These are phyloP conservation scores for Sanderia malayensis DNA, from an alignment of 30 jellyfish, hydroid and myxozoan species.

Conservation along the genomic window DNA sequence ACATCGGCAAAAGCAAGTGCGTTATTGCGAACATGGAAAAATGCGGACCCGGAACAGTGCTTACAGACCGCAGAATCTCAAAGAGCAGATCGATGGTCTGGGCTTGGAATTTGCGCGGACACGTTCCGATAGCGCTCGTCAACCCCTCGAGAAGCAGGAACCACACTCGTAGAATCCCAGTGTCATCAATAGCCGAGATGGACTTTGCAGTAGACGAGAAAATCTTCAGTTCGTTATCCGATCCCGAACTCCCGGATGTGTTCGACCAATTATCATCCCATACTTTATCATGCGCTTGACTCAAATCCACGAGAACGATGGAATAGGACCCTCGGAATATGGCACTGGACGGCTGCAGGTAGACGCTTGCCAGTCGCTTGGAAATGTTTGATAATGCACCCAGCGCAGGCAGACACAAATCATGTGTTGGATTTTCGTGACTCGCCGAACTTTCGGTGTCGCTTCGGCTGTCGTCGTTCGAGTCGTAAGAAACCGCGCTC, in stretches of 20 bases:
- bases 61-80: conserved; percentile 85
- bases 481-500: conserved; percentile 35
- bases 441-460: conserved; percentile 73
- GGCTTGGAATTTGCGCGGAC: conserved; percentile 89
- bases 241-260: conserved; percentile 77
- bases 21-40: conserved; percentile 91
- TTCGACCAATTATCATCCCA: conserved; percentile 97
- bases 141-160: conserved; percentile 88
- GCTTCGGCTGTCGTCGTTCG: conserved; percentile 70
- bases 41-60: conserved; percentile 99
- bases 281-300: conserved; percentile 81
- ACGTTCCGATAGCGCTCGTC: conserved; percentile 75
- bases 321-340: conserved; percentile 93
- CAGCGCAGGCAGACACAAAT: conserved; percentile 84
- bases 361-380: conserved; percentile 80
- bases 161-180: conserved; percentile 99
- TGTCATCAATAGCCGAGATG: conserved; percentile 92
- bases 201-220: conserved; percentile 82
- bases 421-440: conserved; percentile 64
- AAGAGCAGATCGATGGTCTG: conserved; percentile 80
- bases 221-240: conserved; percentile 62
- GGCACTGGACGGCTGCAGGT: conserved; percentile 88
- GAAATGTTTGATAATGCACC: conserved; percentile 74
- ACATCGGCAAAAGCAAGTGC: conserved; percentile 88
- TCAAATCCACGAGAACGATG: conserved; percentile 70